Conservation (phyloP, 2,888 invertebrate species). For the Pseudanteris insignis region DNA sequence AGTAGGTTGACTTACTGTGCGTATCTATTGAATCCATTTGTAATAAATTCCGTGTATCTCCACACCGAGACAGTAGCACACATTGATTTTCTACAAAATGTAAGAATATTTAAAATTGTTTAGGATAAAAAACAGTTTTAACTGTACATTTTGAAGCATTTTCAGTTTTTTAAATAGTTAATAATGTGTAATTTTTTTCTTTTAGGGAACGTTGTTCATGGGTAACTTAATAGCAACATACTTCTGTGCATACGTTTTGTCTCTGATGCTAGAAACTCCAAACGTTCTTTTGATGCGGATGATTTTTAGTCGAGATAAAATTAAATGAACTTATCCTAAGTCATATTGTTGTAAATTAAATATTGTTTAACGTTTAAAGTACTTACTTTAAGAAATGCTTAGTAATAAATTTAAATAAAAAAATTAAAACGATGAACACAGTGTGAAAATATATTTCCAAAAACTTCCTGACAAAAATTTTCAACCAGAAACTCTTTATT, state of each 20-base stretch:
- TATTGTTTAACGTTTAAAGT: neutral
- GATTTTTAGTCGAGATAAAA: constrained; percentile 30
- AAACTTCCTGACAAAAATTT: neutral
- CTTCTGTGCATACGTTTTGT: constrained; percentile 59
- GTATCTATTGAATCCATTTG: constrained; percentile 71
- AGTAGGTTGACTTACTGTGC: constrained; percentile 71
- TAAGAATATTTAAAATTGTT: no score
- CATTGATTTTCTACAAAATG: constrained; percentile 59
- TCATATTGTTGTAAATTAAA: constrained; percentile 1
- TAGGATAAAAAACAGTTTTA: no score
- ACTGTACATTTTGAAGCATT: no score
- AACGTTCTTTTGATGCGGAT: constrained; percentile 61
- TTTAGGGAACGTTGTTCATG: constrained; percentile 55
- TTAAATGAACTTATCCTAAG: constrained; percentile 8
- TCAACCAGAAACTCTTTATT: constrained; percentile 24
- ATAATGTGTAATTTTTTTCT: no score
- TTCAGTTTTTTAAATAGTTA: no score
- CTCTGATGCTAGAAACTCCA: constrained; percentile 65
- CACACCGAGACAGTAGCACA: constrained; percentile 56
- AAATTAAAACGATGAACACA: neutral
- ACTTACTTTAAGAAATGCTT: neutral
- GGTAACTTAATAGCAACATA: constrained; percentile 59
- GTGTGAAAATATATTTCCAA: neutral
- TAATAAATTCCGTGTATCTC: constrained; percentile 68
- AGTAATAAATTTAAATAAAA: constrained; percentile 4